A percentile compares a stretch with the other conserved stretches of the same genome.
phyloP scores from a whole-genome alignment of 1,140 invertebrate genomes.

The Contarinia nasturtii region DNA sequence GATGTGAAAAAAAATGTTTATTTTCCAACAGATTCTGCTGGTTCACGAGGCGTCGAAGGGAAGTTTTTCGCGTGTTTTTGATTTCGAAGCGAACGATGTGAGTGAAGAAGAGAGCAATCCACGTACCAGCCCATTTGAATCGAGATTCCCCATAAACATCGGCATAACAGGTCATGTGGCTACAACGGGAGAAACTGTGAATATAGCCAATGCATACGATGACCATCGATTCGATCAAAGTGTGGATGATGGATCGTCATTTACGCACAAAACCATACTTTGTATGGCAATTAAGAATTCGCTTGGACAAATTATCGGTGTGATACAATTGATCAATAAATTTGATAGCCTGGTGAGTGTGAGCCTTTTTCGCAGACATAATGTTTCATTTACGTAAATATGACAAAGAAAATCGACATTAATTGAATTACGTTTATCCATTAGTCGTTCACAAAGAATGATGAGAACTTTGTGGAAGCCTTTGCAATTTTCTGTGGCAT shows the following conservation, averaged over 20 bases:
- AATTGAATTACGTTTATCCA: background rate
- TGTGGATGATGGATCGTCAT: constrained; percentile 57
- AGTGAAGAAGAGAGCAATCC: constrained; percentile 53
- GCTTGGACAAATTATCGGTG: constrained; percentile 72
- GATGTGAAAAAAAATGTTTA: background rate
- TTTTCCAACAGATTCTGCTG: constrained; percentile 46
- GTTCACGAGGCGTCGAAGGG: constrained; percentile 75
- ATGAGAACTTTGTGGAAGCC: constrained; percentile 85
- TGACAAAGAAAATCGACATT: too few species aligned
- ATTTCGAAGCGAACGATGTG: constrained; percentile 67
- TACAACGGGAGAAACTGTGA: constrained; percentile 86
- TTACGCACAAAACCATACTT: constrained; percentile 67
- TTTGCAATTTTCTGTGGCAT: constrained; percentile 97
- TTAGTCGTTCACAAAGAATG: constrained; percentile 62
- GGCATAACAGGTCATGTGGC: constrained; percentile 92
- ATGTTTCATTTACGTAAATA: too few species aligned
- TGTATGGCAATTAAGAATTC: constrained; percentile 90
- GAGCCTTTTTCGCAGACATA: too few species aligned
- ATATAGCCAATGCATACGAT: constrained; percentile 75
- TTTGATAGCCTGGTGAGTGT: constrained; percentile 58
- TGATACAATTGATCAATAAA: constrained; percentile 83
- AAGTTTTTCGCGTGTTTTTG: constrained; percentile 81
- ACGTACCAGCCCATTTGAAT: constrained; percentile 69
- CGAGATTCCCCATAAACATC: constrained; percentile 88
- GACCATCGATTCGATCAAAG: constrained; percentile 80